Conservation (phyloP, 2,888 invertebrate species). For the Rhimphoctona megacephalus region DNA sequence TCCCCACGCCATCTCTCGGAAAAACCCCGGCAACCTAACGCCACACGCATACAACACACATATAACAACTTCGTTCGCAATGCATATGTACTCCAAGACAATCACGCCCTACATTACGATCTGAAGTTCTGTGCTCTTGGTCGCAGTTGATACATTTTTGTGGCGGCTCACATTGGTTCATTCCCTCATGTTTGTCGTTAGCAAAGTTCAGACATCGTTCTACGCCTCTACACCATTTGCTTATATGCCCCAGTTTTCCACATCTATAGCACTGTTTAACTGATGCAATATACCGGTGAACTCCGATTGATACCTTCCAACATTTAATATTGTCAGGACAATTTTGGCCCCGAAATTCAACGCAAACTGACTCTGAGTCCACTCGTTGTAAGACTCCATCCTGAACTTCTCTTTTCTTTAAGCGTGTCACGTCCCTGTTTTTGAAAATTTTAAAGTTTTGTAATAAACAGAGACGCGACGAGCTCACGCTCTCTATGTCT, state of each 20-base stretch:
- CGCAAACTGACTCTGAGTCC: neutral
- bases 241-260: neutral
- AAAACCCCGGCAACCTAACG: too few species aligned
- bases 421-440: too few species aligned
- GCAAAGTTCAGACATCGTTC: neutral
- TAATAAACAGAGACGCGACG: too few species aligned
- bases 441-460: too few species aligned
- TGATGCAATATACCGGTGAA: neutral
- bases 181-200: neutral
- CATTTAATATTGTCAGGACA: neutral
- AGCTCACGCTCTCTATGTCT: too few species aligned
- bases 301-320: neutral
- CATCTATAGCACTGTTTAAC: slow-evolving; percentile 11
- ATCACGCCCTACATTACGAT: too few species aligned
- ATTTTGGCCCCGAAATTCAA: neutral
- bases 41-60: too few species aligned
- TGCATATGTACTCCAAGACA: too few species aligned
- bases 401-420: neutral
- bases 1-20: too few species aligned
- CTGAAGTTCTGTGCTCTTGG: neutral
- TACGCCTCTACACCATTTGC: neutral
- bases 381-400: neutral
- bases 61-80: too few species aligned
- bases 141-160: neutral
- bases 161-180: neutral